Conservation (phyloP, 1,140 invertebrate genomes). For the Conus betulinus region DNA sequence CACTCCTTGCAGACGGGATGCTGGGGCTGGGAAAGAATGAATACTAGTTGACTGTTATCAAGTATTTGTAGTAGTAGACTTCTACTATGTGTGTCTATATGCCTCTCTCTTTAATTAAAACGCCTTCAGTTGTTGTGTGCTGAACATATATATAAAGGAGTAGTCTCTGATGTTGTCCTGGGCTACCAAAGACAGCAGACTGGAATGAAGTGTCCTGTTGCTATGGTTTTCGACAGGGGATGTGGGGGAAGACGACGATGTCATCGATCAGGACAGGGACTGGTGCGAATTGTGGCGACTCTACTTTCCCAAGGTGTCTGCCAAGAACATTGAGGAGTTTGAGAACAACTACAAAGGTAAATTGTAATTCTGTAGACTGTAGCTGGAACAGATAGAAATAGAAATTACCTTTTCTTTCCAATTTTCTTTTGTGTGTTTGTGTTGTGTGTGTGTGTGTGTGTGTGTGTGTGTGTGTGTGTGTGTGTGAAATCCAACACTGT, state of each 20-base stretch:
- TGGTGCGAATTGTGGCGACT: conserved; percentile 92
- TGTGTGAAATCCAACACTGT: no score
- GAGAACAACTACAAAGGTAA: conserved; percentile 89
- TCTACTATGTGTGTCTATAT: no score
- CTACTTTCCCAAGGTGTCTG: conserved; percentile 90
- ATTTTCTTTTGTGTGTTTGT: no score
- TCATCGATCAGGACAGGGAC: conserved; percentile 80
- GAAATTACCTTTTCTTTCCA: no score
- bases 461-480: not conserved
- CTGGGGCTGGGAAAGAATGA: no score
- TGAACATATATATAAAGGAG: no score
- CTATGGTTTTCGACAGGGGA: conserved; percentile 76
- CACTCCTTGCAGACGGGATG: no score
- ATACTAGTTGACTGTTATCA: no score
- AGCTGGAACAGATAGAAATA: not conserved
- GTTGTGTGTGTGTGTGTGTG: not conserved
- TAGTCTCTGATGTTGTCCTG: not conserved
- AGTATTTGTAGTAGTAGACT: no score
- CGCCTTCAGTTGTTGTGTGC: no score
- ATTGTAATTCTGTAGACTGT: conserved; percentile 5
- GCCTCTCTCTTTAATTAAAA: no score
- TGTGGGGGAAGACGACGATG: conserved; percentile 83
- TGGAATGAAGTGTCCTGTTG: no score
- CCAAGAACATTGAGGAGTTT: conserved; percentile 91
- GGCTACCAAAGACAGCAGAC: not conserved